Conservation (phyloP, 1,140 invertebrate genomes). For the Platyura marginata region DNA sequence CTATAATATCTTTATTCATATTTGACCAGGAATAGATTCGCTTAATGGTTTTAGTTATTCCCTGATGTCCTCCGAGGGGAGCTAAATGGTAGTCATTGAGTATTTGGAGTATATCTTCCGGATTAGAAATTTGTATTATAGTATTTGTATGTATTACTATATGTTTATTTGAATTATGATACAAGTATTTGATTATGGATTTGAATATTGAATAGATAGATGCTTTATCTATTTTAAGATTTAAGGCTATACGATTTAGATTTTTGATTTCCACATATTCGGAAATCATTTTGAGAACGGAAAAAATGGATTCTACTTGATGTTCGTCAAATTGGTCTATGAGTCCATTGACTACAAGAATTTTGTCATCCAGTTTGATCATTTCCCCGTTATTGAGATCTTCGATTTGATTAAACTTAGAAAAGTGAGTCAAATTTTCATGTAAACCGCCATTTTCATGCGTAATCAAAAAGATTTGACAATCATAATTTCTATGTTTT, state of each 20-base stretch:
- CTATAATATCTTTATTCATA: conserved; percentile 2
- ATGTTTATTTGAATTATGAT: background rate
- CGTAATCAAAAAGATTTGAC: no score
- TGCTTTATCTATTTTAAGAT: background rate
- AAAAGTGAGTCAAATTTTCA: no score
- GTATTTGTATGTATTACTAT: background rate
- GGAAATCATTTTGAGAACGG: no score
- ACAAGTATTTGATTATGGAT: background rate
- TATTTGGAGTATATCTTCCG: background rate
- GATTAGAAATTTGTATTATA: background rate
- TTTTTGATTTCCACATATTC: no score
- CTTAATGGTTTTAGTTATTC: background rate
- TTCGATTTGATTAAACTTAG: no score
- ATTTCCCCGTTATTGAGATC: no score
- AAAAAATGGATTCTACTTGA: no score
- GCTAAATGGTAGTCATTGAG: background rate
- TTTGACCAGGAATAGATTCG: background rate
- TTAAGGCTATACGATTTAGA: no score
- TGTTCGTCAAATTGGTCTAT: no score
- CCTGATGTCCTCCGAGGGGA: background rate
- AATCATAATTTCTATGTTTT: background rate
- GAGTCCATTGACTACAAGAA: no score
- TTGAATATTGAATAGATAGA: background rate
- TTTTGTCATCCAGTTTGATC: no score
- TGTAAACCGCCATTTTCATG: no score